Evolutionary conservation across 2,888 invertebrate species (phyloP).

Genomic region (Drosophila merina): DNA sequence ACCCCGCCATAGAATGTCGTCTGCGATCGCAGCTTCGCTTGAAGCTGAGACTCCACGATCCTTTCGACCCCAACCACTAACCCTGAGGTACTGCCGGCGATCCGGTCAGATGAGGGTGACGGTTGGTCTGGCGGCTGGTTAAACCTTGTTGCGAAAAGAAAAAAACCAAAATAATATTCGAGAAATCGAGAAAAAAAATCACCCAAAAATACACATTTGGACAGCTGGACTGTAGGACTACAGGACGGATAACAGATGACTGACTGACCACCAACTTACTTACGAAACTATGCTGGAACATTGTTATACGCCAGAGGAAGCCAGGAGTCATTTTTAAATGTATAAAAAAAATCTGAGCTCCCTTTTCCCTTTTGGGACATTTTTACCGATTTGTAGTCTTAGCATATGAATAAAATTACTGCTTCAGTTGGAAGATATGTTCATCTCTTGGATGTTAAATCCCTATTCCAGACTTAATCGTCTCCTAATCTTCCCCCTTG

Average conservation of each 20-base stretch:
- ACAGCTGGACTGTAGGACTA: neutral
- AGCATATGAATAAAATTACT: slow-evolving; percentile 4
- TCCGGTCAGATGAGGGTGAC: too few relatives aligned
- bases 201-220: neutral
- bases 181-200: too few relatives aligned
- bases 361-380: neutral
- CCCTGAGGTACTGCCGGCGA: too few relatives aligned
- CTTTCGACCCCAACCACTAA: too few relatives aligned
- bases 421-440: neutral
- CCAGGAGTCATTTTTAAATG: neutral
- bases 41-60: too few relatives aligned
- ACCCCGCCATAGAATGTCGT: too few relatives aligned
- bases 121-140: too few relatives aligned
- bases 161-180: too few relatives aligned
- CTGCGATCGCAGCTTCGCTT: too few relatives aligned
- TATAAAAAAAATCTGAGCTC: neutral
- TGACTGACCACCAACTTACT: neutral
- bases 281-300: neutral
- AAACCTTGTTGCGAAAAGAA: too few relatives aligned
- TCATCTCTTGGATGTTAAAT: neutral
- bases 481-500: neutral
- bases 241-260: neutral
- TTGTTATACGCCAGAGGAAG: neutral
- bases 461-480: neutral
- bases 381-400: slow-evolving; percentile 6